Conservation (phyloP, 2,888 invertebrate genomes). For the Orthosia cruda region DNA sequence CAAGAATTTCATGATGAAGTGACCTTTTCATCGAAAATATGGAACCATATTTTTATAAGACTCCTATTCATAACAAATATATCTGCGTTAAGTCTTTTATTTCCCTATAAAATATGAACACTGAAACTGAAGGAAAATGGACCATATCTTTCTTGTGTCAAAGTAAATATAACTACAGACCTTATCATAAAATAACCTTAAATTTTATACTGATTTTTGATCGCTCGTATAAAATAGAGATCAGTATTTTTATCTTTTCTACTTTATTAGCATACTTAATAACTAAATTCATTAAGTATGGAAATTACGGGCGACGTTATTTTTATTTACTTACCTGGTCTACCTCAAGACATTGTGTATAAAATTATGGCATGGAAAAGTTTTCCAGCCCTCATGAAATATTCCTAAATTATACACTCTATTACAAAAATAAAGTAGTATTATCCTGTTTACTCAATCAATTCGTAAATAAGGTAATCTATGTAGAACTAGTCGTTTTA, state of each 20-base stretch:
- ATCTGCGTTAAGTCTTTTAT: constrained; percentile 56
- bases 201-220: constrained; percentile 59
- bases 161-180: constrained; percentile 44
- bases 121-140: constrained; percentile 46
- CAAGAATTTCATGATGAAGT: too few species aligned
- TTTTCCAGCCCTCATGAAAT: neutral
- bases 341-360: neutral
- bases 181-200: constrained; percentile 54
- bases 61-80: constrained; percentile 43
- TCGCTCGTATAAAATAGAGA: constrained; percentile 28
- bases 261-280: constrained; percentile 2
- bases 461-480: neutral
- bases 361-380: constrained; percentile 1
- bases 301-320: neutral
- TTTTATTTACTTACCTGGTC: constrained; percentile 6
- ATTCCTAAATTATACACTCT: neutral
- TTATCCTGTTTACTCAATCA: constrained; percentile 18
- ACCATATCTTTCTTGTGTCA: constrained; percentile 57
- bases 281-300: neutral
- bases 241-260: constrained; percentile 25
- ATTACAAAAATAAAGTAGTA: neutral
- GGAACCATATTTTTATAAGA: constrained; percentile 45
- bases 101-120: constrained; percentile 63
- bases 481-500: constrained; percentile 12
- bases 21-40: constrained; percentile 1